Percentiles rank a stretch among this genome's conserved stretches.
Conservation (phyloP, 2,113 vertebrate genomes). For the Poicephalus gulielmi region DNA sequence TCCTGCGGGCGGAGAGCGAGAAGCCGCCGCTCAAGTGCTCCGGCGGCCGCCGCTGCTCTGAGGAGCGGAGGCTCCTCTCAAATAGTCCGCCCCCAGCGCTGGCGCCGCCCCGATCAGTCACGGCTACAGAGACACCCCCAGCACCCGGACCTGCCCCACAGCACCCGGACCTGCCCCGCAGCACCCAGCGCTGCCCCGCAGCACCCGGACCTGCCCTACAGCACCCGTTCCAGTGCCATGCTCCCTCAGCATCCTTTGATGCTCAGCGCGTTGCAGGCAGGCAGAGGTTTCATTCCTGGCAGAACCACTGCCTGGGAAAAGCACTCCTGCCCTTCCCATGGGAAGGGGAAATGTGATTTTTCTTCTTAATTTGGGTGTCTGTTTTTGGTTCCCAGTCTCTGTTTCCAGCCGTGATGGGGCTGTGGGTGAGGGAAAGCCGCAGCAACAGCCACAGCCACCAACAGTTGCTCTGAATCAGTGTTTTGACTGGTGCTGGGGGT, state of each 20-base stretch:
- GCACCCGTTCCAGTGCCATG: neutral
- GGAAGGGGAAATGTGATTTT: neutral
- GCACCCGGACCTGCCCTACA: neutral
- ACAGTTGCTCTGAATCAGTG: conserved; percentile 41
- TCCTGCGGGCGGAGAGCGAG: conserved; percentile 74
- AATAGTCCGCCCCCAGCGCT: conserved; percentile 57
- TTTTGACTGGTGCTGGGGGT: neutral
- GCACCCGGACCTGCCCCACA: neutral
- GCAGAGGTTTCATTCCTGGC: neutral
- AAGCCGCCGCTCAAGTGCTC: conserved; percentile 68
- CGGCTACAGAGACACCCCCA: conserved; percentile 57
- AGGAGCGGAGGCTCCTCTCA: conserved; percentile 21
- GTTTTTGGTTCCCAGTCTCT: neutral
- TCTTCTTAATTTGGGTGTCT: neutral
- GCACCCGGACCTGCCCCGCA: neutral
- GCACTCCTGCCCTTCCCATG: neutral
- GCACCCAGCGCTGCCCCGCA: neutral
- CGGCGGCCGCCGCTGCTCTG: conserved; percentile 51
- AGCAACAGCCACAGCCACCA: neutral
- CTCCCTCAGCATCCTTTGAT: neutral
- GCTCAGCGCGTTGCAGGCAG: neutral
- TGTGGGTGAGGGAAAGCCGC: neutral
- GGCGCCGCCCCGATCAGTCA: conserved; percentile 51
- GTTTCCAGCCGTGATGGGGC: neutral
- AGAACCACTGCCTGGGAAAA: neutral